Conservation (phyloP, 2,113 vertebrate species). For the Mirza zaza region DNA sequence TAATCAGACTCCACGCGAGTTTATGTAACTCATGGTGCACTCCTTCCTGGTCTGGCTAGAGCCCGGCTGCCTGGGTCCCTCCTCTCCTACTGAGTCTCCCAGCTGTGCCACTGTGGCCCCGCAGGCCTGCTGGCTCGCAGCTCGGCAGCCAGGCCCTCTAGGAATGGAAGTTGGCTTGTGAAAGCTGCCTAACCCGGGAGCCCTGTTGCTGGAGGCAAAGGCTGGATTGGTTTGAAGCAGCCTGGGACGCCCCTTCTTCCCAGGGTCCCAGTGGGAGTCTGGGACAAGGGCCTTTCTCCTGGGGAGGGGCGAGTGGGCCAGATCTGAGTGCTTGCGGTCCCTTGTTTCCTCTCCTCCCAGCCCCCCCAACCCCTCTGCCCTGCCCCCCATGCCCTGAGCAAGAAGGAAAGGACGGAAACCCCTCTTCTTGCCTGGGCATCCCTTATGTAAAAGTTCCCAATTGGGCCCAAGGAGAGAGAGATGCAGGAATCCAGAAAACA, state of each 20-base stretch:
- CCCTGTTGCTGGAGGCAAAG: not conserved
- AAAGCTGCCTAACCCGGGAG: not conserved
- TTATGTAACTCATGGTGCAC: not conserved
- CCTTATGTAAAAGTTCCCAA: not conserved
- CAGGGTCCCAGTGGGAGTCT: not conserved
- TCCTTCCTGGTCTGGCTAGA: not conserved
- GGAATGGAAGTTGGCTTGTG: not conserved
- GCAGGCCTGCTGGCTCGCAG: not conserved
- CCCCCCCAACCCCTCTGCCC: not conserved
- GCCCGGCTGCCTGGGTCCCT: not conserved
- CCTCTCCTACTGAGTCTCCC: not conserved
- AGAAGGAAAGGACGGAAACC: not conserved
- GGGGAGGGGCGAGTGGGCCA: not conserved
- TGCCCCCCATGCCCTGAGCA: not conserved
- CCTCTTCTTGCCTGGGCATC: not conserved
- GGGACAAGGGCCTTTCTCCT: not conserved
- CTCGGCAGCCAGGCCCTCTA: not conserved
- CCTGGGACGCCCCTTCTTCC: not conserved
- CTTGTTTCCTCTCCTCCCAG: not conserved
- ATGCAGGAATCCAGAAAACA: not conserved
- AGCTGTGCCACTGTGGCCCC: not conserved
- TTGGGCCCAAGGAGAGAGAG: not conserved
- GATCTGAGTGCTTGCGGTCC: not conserved
- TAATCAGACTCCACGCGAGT: not conserved
- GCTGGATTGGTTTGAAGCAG: not conserved